These are phyloP conservation scores for Drosophila grimshawi DNA, from an alignment of 1,140 invertebrate species.

Conservation along the genomic window DNA sequence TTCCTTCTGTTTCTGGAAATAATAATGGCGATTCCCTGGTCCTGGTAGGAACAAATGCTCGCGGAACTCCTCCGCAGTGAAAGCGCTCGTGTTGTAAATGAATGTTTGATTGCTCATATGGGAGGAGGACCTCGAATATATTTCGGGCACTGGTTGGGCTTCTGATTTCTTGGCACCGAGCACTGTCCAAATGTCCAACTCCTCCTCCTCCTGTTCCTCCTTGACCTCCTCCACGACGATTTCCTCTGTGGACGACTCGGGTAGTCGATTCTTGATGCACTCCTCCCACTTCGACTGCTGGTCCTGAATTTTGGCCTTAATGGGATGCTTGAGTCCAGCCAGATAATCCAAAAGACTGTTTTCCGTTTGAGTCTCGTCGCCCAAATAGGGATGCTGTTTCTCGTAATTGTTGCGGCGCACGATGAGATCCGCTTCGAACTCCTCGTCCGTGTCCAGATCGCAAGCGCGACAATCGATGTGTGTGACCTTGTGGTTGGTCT, in stretches of 20 bases:
- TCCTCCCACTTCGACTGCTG: background rate
- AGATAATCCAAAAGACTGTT: slow-evolving; percentile 23
- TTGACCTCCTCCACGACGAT: slow-evolving; percentile 2
- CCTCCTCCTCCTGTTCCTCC: slow-evolving; percentile 37
- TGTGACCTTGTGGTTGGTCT: slow-evolving; percentile 33
- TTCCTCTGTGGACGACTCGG: background rate
- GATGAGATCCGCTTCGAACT: slow-evolving; percentile 65
- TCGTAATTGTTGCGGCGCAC: slow-evolving; percentile 64
- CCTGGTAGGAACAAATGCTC: slow-evolving; percentile 55
- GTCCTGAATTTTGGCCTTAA: slow-evolving; percentile 31
- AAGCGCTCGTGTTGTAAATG: slow-evolving; percentile 54
- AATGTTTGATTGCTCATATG: background rate
- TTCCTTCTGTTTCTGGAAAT: slow-evolving; percentile 44
- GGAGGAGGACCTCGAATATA: background rate
- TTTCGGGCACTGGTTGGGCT: background rate
- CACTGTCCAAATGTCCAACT: slow-evolving; percentile 58
- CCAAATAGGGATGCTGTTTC: slow-evolving; percentile 19
- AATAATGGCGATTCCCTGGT: slow-evolving; percentile 63
- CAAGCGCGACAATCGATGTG: slow-evolving; percentile 65
- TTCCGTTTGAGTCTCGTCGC: slow-evolving; percentile 14
- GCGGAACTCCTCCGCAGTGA: slow-evolving; percentile 50
- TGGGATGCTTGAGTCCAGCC: slow-evolving; percentile 35
- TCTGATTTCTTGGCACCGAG: slow-evolving; percentile 5
- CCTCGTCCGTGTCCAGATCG: slow-evolving; percentile 39
- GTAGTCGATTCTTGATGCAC: slow-evolving; percentile 2